Conservation (phyloP, 2,888 invertebrate genomes). For the Megalurothrips usitatus region DNA sequence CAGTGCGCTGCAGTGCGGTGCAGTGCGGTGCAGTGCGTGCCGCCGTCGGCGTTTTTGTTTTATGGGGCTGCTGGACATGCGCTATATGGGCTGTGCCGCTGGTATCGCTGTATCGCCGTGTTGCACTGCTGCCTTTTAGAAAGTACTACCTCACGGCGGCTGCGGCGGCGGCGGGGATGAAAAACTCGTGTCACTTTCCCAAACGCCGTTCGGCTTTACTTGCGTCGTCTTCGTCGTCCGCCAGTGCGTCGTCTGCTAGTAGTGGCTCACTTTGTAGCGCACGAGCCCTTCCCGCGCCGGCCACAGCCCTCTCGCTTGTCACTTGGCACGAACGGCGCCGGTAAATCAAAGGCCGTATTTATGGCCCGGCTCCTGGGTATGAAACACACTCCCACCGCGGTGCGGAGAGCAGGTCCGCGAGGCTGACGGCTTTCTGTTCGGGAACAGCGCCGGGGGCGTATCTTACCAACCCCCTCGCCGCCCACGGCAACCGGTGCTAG, state of each 20-base stretch:
- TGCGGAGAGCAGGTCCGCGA: too few relatives aligned
- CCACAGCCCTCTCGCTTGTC: not conserved
- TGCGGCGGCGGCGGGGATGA: not conserved
- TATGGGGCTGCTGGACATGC: conserved; percentile 11
- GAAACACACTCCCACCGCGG: not conserved
- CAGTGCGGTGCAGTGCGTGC: not conserved
- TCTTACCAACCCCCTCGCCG: too few relatives aligned
- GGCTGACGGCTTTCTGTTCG: too few relatives aligned
- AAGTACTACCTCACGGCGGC: not conserved
- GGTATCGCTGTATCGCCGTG: not conserved
- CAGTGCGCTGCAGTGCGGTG: not conserved
- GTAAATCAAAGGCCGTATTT: not conserved
- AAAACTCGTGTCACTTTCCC: not conserved
- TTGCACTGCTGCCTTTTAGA: not conserved
- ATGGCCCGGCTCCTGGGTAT: not conserved
- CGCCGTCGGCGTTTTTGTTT: not conserved
- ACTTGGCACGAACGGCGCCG: not conserved
- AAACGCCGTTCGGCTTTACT: not conserved
- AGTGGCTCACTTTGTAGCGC: not conserved
- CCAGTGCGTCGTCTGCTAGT: not conserved
- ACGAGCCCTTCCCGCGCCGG: not conserved
- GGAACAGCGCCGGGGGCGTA: too few relatives aligned
- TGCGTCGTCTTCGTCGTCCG: not conserved
- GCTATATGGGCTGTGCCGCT: not conserved
- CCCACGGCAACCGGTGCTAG: too few relatives aligned